phyloP scores from a whole-genome alignment of 2,888 invertebrate genomes.

The Volucella inflata region DNA sequence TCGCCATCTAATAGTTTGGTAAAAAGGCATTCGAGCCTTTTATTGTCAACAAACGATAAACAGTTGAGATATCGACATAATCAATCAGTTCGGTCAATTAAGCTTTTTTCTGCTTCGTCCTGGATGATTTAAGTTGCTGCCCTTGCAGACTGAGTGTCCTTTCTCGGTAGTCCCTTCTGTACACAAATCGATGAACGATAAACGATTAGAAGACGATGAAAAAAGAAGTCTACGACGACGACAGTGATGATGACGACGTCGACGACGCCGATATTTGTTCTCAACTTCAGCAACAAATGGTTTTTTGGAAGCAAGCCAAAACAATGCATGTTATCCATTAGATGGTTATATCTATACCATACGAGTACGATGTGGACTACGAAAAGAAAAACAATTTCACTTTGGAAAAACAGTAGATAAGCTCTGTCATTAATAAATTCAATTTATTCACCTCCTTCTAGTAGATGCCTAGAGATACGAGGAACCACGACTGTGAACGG shows the following conservation, averaged over 20 bases:
- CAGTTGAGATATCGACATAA: constrained; percentile 76
- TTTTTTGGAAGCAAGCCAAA: constrained; percentile 80
- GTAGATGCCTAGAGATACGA: background rate
- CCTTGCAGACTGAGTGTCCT: constrained; percentile 14
- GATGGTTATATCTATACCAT: constrained; percentile 20
- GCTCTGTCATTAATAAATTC: constrained; percentile 77
- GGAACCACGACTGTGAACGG: constrained; percentile 8
- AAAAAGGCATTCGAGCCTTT: constrained; percentile 73
- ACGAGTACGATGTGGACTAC: no score
- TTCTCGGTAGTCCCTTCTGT: background rate
- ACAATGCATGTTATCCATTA: constrained; percentile 74
- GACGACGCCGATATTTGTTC: constrained; percentile 55
- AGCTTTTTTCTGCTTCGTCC: constrained; percentile 43
- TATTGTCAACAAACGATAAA: constrained; percentile 76
- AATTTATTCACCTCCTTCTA: constrained; percentile 70
- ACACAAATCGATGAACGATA: constrained; percentile 64
- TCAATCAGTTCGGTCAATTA: constrained; percentile 76
- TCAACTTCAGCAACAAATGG: constrained; percentile 80
- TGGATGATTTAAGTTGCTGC: constrained; percentile 26
- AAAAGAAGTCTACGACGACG: constrained; percentile 50
- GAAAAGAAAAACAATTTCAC: constrained; percentile 32
- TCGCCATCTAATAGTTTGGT: constrained; percentile 69
- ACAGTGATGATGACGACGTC: constrained; percentile 36
- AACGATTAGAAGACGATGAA: constrained; percentile 69
- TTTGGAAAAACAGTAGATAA: constrained; percentile 72